Evolutionary conservation across 2,113 vertebrate genomes (phyloP), one percentile per base, ranked within the genome.

Genomic region (Girardinichthys multiradiatus): DNA sequence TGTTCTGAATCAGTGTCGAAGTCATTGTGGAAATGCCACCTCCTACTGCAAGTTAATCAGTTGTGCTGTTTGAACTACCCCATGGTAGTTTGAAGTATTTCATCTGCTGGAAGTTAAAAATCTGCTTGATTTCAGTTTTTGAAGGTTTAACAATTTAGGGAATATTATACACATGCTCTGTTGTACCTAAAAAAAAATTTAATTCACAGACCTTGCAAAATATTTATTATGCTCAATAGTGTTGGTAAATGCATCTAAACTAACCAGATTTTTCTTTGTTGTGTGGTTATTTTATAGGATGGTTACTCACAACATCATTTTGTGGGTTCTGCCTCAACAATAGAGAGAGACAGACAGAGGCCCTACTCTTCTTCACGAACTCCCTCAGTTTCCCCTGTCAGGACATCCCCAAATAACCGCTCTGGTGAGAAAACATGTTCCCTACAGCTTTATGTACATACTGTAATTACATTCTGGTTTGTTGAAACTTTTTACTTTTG

Each of bases 291-390:
- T 86, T 72, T 76, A 13, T 92, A 99, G 98, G 98, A 99, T 0
- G 98, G 98, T 88, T 99, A 98, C 95, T 97, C 97, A 1, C 98
- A 99, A 86, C 98, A 99, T 94, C 98, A 99, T 94, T 99, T 99
- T 80, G 96, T 99, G 89, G 97, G 97, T 79, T 97, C 98, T 68
- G 97, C 97, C 33, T 99, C 98, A 70, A 99, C 98, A 71, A 99
- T 99, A 92, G 98, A 99, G 90, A 91, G 97, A 92, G 98, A 99
- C 87, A 93, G 97, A 84, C 97, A 99, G 93, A 95, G 97, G 80
- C 98, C 98, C 4, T 99, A 99, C 91, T 98, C 98, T 2, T 98
- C 97, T 3, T 99, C 98, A 54, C 93, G 98, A 86, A 99, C 98
- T 4, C 98, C 98, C 54, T 99, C 98, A 74, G 96, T 99, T 88